Evolutionary conservation across 30 jellyfish, hydroid and myxozoan species (phyloP).

Genomic region (Chironex yamaguchii): DNA sequence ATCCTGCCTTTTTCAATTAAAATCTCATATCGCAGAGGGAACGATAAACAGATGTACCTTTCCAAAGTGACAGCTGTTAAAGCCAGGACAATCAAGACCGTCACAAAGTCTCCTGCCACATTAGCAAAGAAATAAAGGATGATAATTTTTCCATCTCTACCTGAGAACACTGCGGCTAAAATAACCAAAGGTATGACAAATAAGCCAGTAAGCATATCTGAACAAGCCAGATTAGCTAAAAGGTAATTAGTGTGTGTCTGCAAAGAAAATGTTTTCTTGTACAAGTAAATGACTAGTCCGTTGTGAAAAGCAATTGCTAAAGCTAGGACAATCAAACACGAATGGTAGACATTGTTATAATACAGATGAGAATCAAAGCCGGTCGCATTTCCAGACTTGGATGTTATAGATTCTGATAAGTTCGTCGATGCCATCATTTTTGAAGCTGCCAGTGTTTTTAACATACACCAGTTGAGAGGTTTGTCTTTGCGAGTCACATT

Average conservation of each 20-base stretch:
- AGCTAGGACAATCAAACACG: slow-evolving; percentile 38
- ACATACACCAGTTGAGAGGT: too few relatives aligned
- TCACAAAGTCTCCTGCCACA: slow-evolving; percentile 47
- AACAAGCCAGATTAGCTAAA: slow-evolving; percentile 61
- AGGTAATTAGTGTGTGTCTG: slow-evolving; percentile 52
- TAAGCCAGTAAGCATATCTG: slow-evolving; percentile 59
- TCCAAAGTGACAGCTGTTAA: slow-evolving; percentile 47
- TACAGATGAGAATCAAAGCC: not conserved
- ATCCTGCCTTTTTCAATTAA: slow-evolving; percentile 25
- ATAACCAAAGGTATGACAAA: slow-evolving; percentile 45
- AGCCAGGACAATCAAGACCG: slow-evolving; percentile 23
- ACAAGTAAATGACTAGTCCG: slow-evolving; percentile 39
- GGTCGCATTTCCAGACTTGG: not conserved
- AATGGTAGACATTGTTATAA: slow-evolving; percentile 10
- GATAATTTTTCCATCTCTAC: not conserved
- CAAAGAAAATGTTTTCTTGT: slow-evolving; percentile 15
- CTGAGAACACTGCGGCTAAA: not conserved
- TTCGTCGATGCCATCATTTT: too few relatives aligned
- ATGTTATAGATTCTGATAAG: too few relatives aligned
- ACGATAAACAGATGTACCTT: slow-evolving; percentile 50
- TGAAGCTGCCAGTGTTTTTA: too few relatives aligned
- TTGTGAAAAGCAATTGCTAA: slow-evolving; percentile 30
- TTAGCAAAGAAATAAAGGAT: slow-evolving; percentile 35
- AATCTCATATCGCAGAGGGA: slow-evolving; percentile 43
- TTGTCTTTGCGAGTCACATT: too few relatives aligned